These are phyloP conservation scores for Erebia ligea DNA, from an alignment of 2,888 invertebrate species.

Conservation along the genomic window DNA sequence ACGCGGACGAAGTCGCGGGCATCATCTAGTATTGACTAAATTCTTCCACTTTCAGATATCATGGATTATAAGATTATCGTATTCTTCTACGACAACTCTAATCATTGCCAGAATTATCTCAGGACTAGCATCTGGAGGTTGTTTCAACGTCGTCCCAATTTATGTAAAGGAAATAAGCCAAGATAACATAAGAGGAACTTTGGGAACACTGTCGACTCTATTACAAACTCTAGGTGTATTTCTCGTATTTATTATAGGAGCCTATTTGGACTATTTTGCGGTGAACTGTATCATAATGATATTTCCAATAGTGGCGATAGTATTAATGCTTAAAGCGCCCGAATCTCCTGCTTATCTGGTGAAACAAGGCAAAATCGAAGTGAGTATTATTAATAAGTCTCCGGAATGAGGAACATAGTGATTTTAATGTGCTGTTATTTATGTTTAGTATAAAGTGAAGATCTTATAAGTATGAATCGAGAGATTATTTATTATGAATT, in stretches of 20 bases:
- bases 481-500: background rate
- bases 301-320: slow-evolving; percentile 49
- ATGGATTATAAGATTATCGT: slow-evolving; percentile 59
- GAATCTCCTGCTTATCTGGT: slow-evolving; percentile 66
- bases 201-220: slow-evolving; percentile 52
- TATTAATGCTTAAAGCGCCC: slow-evolving; percentile 56
- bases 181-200: slow-evolving; percentile 55
- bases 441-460: background rate
- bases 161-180: slow-evolving; percentile 64
- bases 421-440: background rate
- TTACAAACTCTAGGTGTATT: slow-evolving; percentile 56
- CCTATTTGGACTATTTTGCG: slow-evolving; percentile 55
- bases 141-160: slow-evolving; percentile 57
- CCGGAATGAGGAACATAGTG: background rate
- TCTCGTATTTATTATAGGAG: slow-evolving; percentile 57
- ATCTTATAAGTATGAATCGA: background rate
- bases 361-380: slow-evolving; percentile 56
- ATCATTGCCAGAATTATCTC: slow-evolving; percentile 52
- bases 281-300: slow-evolving; percentile 52
- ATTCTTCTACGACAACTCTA: slow-evolving; percentile 50
- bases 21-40: background rate
- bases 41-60: slow-evolving; percentile 54
- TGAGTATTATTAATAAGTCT: slow-evolving; percentile 44
- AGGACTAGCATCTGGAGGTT: slow-evolving; percentile 56
- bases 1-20: too few species aligned